Conservation (phyloP, 2,797 vertebrate genomes). For the Manis javanica region DNA sequence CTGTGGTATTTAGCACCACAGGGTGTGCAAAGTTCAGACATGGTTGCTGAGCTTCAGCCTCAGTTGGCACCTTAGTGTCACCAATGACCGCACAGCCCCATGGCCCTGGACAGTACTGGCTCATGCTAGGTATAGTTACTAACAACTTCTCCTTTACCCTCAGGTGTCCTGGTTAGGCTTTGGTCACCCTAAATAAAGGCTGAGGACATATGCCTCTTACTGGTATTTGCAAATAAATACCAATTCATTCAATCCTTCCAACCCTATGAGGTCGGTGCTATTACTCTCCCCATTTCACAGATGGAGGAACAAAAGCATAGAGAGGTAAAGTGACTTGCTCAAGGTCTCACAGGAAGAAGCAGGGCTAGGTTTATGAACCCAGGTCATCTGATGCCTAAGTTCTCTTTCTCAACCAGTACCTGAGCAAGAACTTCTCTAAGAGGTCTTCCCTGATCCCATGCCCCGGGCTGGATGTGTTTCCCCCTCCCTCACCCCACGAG, state of each 20-base stretch:
- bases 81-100: fast-evolving
- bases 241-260: background rate
- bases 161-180: background rate
- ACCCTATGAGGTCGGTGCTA: background rate
- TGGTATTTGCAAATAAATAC: background rate
- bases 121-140: background rate
- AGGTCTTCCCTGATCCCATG: background rate
- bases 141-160: background rate
- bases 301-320: background rate
- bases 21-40: background rate
- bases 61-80: background rate
- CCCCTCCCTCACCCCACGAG: background rate
- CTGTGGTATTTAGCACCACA: background rate
- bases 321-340: background rate
- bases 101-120: background rate
- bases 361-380: background rate
- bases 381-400: background rate
- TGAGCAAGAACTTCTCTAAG: background rate
- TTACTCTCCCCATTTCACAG: background rate
- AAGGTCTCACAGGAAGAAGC: background rate
- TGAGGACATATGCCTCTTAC: background rate
- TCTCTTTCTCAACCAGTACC: background rate
- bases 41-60: background rate
- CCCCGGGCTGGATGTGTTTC: background rate
- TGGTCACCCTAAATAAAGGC: background rate